Conservation (phyloP, 2,797 vertebrate genomes). For the Lepilemur septentrionalis region DNA sequence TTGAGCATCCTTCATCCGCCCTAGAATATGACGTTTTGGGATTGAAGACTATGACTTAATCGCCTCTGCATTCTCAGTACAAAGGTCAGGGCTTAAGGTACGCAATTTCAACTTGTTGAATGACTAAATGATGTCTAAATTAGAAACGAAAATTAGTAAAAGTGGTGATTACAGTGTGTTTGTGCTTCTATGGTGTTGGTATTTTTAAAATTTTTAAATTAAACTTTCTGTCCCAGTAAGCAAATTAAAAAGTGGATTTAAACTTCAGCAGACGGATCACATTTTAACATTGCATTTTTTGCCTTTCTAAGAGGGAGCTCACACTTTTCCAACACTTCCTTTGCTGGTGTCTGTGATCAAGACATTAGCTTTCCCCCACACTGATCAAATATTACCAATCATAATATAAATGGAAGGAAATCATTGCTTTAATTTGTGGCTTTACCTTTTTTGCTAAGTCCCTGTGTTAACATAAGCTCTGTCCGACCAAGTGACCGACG, state of each 20-base stretch:
- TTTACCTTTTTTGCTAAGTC: not conserved
- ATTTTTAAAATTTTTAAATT: not conserved
- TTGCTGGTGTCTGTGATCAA: constrained; percentile 46
- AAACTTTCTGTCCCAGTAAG: not conserved
- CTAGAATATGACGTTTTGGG: not conserved
- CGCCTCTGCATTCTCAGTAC: not conserved
- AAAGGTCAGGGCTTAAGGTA: not conserved
- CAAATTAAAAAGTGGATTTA: constrained; percentile 5
- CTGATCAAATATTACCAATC: constrained; percentile 9
- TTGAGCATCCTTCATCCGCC: not conserved
- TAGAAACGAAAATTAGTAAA: not conserved
- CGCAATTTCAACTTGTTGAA: not conserved
- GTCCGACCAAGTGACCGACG: not conserved
- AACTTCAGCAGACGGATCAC: constrained; percentile 55
- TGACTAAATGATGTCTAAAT: not conserved
- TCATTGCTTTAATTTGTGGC: not conserved
- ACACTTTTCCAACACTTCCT: constrained; percentile 53
- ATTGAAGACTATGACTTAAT: not conserved
- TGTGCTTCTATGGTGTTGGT: not conserved
- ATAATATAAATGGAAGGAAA: not conserved
- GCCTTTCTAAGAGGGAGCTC: constrained; percentile 35
- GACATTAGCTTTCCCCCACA: constrained; percentile 7
- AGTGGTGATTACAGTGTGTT: not conserved
- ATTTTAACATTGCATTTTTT: constrained; percentile 42
- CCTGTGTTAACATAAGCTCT: not conserved